Percentiles rank a stretch among this genome's conserved stretches.
phyloP scores from a whole-genome alignment of 2,797 vertebrate species.

The Sparidentex hasta region DNA sequence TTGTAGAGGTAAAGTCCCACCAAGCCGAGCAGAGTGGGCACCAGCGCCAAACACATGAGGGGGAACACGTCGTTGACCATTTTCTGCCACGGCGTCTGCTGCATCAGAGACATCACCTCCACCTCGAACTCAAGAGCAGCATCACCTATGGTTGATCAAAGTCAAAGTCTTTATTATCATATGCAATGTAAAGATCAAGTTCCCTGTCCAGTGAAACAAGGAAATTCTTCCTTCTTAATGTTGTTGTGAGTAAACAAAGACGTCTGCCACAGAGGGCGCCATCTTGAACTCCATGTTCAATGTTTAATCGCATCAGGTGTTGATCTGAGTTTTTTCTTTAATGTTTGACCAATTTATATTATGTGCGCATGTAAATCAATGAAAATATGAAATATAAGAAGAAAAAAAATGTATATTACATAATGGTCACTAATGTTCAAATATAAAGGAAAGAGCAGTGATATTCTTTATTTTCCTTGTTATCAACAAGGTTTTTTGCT shows the following conservation, averaged over 20 bases:
- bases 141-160: conserved; percentile 83
- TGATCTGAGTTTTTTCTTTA: neutral
- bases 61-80: conserved; percentile 91
- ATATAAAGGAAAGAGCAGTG: neutral
- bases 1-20: conserved; percentile 95
- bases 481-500: neutral
- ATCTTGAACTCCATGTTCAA: neutral
- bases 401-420: neutral
- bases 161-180: too few species aligned
- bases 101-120: conserved; percentile 90
- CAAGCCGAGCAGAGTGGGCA: conserved; percentile 92
- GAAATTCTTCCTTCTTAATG: too few species aligned
- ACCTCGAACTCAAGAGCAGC: conserved; percentile 93
- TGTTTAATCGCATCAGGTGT: neutral
- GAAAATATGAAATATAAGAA: neutral
- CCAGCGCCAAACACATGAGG: conserved; percentile 89
- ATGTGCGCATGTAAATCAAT: neutral
- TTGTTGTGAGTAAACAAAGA: too few species aligned
- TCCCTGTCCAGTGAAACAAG: too few species aligned
- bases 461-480: neutral
- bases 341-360: neutral
- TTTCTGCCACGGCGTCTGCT: conserved; percentile 93
- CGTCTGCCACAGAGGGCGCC: too few species aligned
- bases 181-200: too few species aligned
- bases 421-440: neutral